phyloP scores from a whole-genome alignment of 1,140 invertebrate genomes.

The Augochlora pura region DNA sequence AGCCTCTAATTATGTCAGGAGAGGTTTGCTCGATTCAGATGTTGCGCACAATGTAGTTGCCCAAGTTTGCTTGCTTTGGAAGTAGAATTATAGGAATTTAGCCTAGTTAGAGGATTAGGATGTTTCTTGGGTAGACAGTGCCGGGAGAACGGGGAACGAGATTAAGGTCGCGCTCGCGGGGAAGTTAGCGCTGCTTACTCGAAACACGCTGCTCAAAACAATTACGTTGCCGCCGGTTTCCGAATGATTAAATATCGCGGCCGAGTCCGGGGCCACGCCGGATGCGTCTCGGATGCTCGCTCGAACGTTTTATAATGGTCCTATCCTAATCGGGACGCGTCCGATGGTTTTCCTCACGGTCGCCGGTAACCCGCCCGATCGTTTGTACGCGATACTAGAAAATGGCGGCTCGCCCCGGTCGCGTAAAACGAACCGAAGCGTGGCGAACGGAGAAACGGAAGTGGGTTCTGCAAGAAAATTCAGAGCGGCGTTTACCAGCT shows the following conservation, averaged over 20 bases:
- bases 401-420: conserved; percentile 4
- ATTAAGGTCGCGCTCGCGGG: not conserved
- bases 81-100: conserved; percentile 22
- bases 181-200: not conserved
- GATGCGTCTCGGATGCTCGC: no score
- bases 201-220: conserved; percentile 12
- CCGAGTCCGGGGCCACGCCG: no score
- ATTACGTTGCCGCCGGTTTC: not conserved
- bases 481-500: conserved; percentile 18
- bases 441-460: conserved; percentile 37
- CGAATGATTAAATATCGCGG: not conserved
- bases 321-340: no score
- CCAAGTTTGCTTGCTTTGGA: not conserved
- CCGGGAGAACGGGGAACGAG: not conserved
- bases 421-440: conserved; percentile 29
- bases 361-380: no score
- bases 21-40: not conserved
- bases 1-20: not conserved
- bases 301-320: not conserved
- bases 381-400: not conserved
- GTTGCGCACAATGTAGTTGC: conserved; percentile 1
- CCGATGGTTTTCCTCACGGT: no score
- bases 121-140: conserved; percentile 11
- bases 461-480: conserved; percentile 32
- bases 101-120: conserved; percentile 24